Evolutionary conservation across 2,113 vertebrate species (phyloP).

Genomic region (Buteo buteo): DNA sequence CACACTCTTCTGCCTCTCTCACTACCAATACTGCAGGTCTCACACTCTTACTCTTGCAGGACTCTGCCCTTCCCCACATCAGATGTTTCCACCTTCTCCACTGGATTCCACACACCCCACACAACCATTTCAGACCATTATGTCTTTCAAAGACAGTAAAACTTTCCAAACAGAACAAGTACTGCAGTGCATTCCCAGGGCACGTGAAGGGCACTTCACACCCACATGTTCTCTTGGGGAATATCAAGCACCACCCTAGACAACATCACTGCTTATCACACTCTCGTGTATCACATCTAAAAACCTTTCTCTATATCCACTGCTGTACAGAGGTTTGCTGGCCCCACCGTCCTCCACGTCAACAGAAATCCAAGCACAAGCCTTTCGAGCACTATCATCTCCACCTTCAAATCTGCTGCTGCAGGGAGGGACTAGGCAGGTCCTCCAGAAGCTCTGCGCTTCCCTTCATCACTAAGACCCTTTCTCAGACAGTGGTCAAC

Average conservation of each 20-base stretch:
- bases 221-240: background rate
- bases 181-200: background rate
- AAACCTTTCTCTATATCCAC: background rate
- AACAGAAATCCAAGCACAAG: background rate
- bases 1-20: background rate
- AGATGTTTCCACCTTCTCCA: background rate
- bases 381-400: background rate
- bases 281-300: too few relatives aligned
- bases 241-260: background rate
- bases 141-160: background rate
- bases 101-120: background rate
- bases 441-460: background rate
- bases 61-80: background rate
- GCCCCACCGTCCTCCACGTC: background rate
- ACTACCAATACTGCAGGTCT: fast-evolving
- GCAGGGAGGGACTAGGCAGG: background rate
- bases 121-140: background rate
- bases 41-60: background rate
- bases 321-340: background rate
- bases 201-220: background rate
- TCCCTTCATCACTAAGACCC: background rate
- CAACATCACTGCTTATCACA: background rate
- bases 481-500: background rate
- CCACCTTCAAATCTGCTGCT: background rate
- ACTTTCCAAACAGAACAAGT: background rate